A percentile compares a stretch with the other conserved stretches of the same genome.
Conservation (phyloP, 2,888 invertebrate genomes). For the Brachylomia viminalis region DNA sequence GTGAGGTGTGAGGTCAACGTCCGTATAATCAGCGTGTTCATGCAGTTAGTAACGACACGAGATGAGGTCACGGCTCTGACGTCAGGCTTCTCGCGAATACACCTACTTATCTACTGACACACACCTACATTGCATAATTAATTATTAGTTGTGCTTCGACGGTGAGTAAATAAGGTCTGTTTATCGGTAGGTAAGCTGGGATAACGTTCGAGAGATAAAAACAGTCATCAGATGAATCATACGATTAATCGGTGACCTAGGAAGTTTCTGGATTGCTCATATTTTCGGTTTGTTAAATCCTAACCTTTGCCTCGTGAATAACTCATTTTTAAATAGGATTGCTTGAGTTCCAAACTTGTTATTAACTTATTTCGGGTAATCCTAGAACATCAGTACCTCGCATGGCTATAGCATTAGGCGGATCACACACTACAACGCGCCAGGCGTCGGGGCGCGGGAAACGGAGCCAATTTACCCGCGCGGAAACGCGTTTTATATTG, state of each 20-base stretch:
- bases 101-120: conserved; percentile 38
- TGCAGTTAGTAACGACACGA: conserved; percentile 39
- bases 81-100: conserved; percentile 27
- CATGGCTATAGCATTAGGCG: too few species aligned
- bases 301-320: conserved; percentile 2
- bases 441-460: too few species aligned
- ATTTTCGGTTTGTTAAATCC: conserved; percentile 2
- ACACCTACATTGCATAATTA: conserved; percentile 19
- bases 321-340: background rate
- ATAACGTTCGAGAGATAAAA: background rate
- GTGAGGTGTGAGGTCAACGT: conserved; percentile 35
- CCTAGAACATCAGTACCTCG: background rate
- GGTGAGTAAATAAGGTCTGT: conserved; percentile 21
- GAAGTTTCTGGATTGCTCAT: conserved; percentile 3
- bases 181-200: background rate
- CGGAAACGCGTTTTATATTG: too few species aligned
- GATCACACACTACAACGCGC: too few species aligned
- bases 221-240: conserved; percentile 9
- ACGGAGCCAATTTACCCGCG: too few species aligned
- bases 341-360: background rate
- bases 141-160: conserved; percentile 3
- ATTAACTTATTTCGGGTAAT: background rate
- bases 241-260: conserved; percentile 6
- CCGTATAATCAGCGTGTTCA: conserved; percentile 18
- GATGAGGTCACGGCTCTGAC: conserved; percentile 45